Evolutionary conservation across 2,888 invertebrate species (phyloP).

Genomic region (Acronicta alni): DNA sequence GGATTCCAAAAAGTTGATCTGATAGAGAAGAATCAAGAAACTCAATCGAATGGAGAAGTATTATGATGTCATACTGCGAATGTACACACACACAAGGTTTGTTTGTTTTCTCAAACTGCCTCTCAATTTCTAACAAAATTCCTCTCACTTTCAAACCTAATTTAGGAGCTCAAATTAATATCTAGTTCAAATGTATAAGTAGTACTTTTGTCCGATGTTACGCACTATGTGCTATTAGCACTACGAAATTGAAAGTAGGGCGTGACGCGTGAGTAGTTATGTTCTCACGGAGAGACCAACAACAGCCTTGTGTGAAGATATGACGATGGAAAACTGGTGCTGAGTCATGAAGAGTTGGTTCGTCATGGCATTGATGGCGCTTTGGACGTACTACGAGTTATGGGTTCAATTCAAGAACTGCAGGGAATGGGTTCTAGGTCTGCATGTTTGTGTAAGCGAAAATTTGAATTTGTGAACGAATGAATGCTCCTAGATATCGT

Average conservation of each 20-base stretch:
- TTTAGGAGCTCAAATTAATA: conserved; percentile 30
- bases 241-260: conserved; percentile 73
- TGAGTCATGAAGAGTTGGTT: conserved; percentile 49
- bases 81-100: no score
- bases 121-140: no score
- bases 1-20: no score
- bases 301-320: conserved; percentile 57
- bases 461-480: no score
- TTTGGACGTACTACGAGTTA: no score
- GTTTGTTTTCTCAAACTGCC: no score
- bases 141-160: neutral
- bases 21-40: neutral
- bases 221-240: conserved; percentile 70
- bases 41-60: neutral
- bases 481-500: no score
- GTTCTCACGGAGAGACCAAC: conserved; percentile 72
- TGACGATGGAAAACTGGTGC: conserved; percentile 56
- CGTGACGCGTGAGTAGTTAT: conserved; percentile 62
- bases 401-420: no score
- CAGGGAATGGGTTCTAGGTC: no score
- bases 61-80: no score
- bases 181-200: conserved; percentile 34
- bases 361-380: neutral
- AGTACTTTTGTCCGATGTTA: conserved; percentile 52
- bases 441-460: no score